phyloP scores from a whole-genome alignment of 2,797 vertebrate genomes.

The Liasis olivaceus region DNA sequence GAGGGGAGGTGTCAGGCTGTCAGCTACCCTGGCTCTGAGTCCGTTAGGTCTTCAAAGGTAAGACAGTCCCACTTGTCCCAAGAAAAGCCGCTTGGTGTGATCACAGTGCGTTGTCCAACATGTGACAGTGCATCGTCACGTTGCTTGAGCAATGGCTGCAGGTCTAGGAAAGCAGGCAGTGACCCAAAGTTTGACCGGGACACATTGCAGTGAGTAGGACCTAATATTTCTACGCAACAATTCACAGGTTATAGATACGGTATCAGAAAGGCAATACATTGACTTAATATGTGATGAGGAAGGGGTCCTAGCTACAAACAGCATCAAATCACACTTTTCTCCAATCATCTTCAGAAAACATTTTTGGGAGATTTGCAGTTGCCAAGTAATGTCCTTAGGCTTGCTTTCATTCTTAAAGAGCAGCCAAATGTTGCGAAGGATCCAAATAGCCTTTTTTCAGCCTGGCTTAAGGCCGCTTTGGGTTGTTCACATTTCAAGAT shows the following conservation, averaged over 20 bases:
- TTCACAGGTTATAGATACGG: neutral
- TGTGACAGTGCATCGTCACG: neutral
- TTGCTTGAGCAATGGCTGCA: neutral
- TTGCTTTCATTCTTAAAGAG: neutral
- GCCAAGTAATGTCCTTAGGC: neutral
- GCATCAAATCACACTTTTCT: neutral
- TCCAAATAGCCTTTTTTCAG: neutral
- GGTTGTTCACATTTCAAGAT: neutral
- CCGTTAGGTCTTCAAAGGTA: neutral
- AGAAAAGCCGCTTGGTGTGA: neutral
- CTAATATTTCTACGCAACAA: neutral
- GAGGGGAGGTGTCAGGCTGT: neutral
- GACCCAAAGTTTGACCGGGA: too few relatives aligned
- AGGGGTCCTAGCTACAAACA: neutral
- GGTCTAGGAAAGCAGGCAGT: neutral
- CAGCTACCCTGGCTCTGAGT: neutral
- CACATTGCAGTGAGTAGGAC: neutral
- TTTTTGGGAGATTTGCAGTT: neutral
- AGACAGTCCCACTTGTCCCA: neutral
- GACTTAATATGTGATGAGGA: neutral
- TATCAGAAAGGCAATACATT: neutral
- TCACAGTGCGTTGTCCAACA: too few relatives aligned
- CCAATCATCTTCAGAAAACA: neutral
- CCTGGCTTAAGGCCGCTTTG: neutral
- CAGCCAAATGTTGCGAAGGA: neutral